Conservation (phyloP, 2,797 vertebrate species). For the Percopsis omiscomaycus region DNA sequence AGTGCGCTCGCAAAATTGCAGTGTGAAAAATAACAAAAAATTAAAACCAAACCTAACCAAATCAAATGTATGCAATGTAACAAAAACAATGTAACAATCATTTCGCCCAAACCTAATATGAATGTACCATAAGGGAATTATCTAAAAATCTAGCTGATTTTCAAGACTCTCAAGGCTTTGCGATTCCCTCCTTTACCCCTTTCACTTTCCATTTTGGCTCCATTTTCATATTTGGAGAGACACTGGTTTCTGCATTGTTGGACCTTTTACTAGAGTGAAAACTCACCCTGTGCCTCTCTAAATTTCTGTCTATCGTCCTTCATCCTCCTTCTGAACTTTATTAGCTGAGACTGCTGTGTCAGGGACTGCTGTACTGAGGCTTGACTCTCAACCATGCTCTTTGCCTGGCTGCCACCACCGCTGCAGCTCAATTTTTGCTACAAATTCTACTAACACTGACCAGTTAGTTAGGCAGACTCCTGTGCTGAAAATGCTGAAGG, state of each 20-base stretch:
- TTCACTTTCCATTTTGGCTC: no score
- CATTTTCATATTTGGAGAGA: neutral
- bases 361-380: neutral
- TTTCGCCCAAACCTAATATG: no score
- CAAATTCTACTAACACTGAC: conserved; percentile 45
- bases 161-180: no score
- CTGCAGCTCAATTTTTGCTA: conserved; percentile 55
- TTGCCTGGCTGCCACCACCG: conserved; percentile 29
- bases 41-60: no score
- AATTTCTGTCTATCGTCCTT: conserved; percentile 8
- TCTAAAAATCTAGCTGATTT: no score
- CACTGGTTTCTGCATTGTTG: conserved; percentile 11
- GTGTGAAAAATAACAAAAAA: no score
- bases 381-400: conserved; percentile 30
- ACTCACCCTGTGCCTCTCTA: conserved; percentile 10
- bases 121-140: no score
- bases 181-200: no score
- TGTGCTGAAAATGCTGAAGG: conserved; percentile 35
- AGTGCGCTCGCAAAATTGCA: no score
- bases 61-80: no score
- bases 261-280: conserved; percentile 14
- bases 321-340: conserved; percentile 48
- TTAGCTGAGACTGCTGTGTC: conserved; percentile 54
- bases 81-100: no score
- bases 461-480: conserved; percentile 41